A percentile compares a stretch with the other conserved stretches of the same genome.
Conservation (phyloP, 2,113 vertebrate species). For the Sarotherodon lohbergeri region DNA sequence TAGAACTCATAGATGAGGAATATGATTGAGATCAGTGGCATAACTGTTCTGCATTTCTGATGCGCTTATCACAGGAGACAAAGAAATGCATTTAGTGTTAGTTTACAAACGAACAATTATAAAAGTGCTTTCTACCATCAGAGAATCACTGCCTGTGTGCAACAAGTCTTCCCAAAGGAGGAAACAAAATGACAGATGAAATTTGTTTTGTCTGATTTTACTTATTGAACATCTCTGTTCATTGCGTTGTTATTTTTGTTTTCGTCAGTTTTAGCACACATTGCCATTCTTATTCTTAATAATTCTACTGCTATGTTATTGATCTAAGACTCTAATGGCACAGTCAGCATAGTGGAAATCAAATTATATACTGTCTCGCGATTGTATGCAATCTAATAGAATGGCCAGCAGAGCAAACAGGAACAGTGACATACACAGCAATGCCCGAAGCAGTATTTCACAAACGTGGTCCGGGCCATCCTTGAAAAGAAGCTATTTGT, state of each 20-base stretch:
- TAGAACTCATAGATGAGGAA: neutral
- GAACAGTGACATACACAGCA: neutral
- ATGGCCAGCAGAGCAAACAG: neutral
- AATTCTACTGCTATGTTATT: neutral
- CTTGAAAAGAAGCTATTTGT: neutral
- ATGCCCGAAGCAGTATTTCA: neutral
- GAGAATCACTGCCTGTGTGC: neutral
- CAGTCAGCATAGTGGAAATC: neutral
- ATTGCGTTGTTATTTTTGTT: neutral
- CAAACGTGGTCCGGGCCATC: neutral
- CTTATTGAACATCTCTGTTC: neutral
- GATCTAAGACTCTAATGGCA: neutral
- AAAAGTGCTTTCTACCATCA: neutral
- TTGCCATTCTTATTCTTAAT: neutral
- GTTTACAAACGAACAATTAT: neutral
- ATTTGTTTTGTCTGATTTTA: neutral
- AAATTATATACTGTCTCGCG: neutral
- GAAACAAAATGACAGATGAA: neutral
- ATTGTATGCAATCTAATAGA: neutral
- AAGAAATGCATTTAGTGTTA: neutral
- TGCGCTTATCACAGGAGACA: accelerated
- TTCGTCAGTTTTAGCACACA: neutral
- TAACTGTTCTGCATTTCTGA: neutral
- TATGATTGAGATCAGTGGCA: neutral
- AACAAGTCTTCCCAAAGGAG: neutral